Conservation (phyloP, 2,888 invertebrate genomes). For the Nomada ferruginata region DNA sequence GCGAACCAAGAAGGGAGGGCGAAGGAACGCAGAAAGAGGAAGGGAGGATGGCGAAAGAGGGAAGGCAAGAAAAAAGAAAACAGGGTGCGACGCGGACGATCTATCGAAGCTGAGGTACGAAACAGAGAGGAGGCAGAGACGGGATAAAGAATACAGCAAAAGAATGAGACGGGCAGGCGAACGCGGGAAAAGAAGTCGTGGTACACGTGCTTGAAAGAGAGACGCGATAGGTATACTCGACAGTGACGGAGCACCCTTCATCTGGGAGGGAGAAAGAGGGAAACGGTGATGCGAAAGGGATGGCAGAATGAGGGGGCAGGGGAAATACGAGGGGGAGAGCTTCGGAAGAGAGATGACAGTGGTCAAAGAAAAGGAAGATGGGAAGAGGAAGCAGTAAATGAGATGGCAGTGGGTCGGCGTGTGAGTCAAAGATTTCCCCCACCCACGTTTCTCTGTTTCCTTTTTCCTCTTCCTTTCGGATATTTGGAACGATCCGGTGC, state of each 20-base stretch:
- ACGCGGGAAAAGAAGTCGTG: constrained; percentile 42
- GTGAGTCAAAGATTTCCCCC: constrained; percentile 30
- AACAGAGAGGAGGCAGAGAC: constrained; percentile 23
- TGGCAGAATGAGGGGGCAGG: constrained; percentile 18
- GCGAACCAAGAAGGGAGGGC: background rate
- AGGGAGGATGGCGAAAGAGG: background rate
- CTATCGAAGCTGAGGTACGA: background rate
- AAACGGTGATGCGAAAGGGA: constrained; percentile 18
- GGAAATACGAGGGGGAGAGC: constrained; percentile 18
- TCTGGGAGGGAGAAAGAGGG: constrained; percentile 39
- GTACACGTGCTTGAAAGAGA: constrained; percentile 62
- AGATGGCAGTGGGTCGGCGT: constrained; percentile 35
- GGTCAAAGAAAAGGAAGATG: constrained; percentile 27
- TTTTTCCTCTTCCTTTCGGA: background rate
- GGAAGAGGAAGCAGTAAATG: constrained; percentile 43
- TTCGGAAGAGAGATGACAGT: constrained; percentile 25
- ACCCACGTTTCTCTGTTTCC: background rate
- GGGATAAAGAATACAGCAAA: constrained; percentile 15
- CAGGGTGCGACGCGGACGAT: background rate
- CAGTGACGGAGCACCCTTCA: constrained; percentile 75
- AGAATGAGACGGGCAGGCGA: constrained; percentile 29
- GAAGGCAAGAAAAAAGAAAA: background rate
- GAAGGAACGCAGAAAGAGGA: background rate
- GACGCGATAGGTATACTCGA: constrained; percentile 65
- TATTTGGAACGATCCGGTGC: constrained; percentile 14